Evolutionary conservation across 2,888 invertebrate genomes (phyloP).

Genomic region (Caenorhabditis wallacei): DNA sequence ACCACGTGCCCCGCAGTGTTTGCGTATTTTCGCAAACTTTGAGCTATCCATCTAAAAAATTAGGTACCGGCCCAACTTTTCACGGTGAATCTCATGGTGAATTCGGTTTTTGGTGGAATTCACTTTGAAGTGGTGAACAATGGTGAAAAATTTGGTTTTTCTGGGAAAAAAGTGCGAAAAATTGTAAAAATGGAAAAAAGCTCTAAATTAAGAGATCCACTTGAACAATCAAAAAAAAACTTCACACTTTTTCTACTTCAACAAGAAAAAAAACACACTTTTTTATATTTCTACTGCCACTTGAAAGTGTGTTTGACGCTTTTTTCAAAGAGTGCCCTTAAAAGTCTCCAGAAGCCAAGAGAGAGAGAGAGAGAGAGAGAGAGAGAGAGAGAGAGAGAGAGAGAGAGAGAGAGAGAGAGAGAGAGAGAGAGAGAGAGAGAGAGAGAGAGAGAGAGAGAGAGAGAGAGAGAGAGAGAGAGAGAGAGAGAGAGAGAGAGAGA

Average conservation of each 20-base stretch:
- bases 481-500: conserved; percentile 17
- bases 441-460: conserved; percentile 15
- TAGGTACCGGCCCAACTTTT: background rate
- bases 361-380: too few relatives aligned
- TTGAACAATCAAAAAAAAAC: conserved; percentile 29
- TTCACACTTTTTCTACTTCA: background rate
- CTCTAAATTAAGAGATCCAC: conserved; percentile 1
- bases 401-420: conserved; percentile 4
- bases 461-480: conserved; percentile 2
- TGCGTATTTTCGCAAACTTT: background rate
- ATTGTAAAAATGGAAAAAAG: too few relatives aligned
- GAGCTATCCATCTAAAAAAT: background rate
- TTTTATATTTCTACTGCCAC: background rate
- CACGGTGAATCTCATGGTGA: background rate
- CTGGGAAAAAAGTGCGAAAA: background rate
- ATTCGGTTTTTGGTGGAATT: background rate
- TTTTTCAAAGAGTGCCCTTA: background rate
- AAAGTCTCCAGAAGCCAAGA: too few relatives aligned
- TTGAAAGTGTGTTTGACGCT: conserved; percentile 23
- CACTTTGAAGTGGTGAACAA: too few relatives aligned
- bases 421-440: conserved; percentile 14
- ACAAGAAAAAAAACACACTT: too few relatives aligned
- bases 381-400: background rate
- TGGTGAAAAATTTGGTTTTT: too few relatives aligned
- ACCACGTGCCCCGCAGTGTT: background rate